phyloP scores from a whole-genome alignment of 2,888 invertebrate species.

The Oscheius myriophilus region DNA sequence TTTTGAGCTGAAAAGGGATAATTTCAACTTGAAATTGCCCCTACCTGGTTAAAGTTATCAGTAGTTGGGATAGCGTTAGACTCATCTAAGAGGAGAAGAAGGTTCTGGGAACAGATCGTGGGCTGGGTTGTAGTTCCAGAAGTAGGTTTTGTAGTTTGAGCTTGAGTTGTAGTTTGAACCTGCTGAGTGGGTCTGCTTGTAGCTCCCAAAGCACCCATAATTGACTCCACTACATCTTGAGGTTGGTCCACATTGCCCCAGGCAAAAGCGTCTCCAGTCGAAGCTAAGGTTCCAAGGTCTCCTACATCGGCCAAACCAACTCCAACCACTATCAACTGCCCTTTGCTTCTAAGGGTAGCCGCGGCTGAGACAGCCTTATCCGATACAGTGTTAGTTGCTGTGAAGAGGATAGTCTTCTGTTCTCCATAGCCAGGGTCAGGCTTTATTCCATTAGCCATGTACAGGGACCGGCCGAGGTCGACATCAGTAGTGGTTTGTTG shows the following conservation, averaged over 20 bases:
- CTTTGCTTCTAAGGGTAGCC: not conserved
- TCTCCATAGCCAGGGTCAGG: constrained; percentile 7
- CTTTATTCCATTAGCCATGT: constrained; percentile 4
- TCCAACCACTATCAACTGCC: constrained; percentile 21
- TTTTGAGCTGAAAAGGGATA: not conserved
- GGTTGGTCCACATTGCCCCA: constrained; percentile 23
- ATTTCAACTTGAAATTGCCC: no score
- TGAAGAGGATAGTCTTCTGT: constrained; percentile 23
- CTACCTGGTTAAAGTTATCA: not conserved
- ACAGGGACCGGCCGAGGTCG: constrained; percentile 4
- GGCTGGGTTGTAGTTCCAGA: constrained; percentile 1
- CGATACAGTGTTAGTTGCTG: constrained; percentile 10
- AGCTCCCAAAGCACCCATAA: constrained; percentile 7
- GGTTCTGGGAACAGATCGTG: not conserved
- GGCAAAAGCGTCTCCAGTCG: constrained; percentile 19
- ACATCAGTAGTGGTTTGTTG: not conserved
- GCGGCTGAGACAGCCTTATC: not conserved
- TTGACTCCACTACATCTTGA: not conserved
- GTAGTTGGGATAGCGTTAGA: constrained; percentile 1
- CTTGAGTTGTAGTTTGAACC: not conserved
- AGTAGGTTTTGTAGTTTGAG: not conserved
- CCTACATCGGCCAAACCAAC: constrained; percentile 14
- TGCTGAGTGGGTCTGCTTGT: not conserved
- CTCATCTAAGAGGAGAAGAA: constrained; percentile 15
- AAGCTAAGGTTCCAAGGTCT: constrained; percentile 7